Evolutionary conservation across 2,113 vertebrate species (phyloP).

Genomic region (Scophthalmus maximus): DNA sequence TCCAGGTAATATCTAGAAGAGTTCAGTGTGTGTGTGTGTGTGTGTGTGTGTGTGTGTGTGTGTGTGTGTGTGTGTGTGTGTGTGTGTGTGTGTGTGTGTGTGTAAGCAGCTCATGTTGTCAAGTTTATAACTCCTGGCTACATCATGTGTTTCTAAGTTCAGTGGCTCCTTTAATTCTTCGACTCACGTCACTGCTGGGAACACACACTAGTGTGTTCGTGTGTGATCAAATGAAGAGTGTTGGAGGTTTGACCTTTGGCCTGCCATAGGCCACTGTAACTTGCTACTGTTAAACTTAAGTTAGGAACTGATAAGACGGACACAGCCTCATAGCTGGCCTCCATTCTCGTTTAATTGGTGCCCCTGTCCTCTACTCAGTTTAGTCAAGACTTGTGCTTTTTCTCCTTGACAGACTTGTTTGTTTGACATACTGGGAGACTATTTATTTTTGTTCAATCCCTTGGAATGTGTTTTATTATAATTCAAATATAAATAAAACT

Average conservation of each 20-base stretch:
- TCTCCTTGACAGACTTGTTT: too few species aligned
- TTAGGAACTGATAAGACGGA: constrained; percentile 43
- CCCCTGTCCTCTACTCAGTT: background rate
- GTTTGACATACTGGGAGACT: too few species aligned
- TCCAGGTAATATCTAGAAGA: background rate
- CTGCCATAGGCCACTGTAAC: constrained; percentile 33
- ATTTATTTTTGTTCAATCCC: too few species aligned
- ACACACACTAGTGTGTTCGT: background rate
- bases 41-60: too few species aligned
- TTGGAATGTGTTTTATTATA: too few species aligned
- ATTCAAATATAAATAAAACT: too few species aligned
- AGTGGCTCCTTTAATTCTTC: background rate
- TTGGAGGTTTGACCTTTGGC: constrained; percentile 33
- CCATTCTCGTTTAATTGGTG: background rate
- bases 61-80: too few species aligned
- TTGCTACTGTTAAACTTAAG: constrained; percentile 26
- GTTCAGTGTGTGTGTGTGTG: background rate
- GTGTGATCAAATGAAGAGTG: background rate
- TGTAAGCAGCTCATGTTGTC: background rate
- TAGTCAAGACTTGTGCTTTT: background rate
- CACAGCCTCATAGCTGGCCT: background rate
- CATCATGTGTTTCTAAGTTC: background rate
- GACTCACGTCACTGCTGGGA: background rate
- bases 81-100: background rate
- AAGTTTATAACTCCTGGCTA: background rate